Conservation (phyloP, 2,113 vertebrate species). For the Henicopernis longicauda region DNA sequence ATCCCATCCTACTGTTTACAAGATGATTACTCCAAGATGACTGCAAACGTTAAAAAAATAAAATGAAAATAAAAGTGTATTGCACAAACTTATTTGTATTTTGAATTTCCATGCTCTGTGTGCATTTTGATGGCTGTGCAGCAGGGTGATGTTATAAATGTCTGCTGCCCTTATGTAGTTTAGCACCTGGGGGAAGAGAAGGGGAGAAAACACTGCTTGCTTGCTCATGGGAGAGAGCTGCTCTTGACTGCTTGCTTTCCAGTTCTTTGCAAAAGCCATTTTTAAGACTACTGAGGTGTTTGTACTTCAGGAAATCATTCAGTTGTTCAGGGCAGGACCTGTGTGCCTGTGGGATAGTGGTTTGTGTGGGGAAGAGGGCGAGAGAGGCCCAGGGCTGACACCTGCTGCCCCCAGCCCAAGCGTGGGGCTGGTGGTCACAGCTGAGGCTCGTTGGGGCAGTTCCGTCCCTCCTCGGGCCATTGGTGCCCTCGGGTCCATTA, state of each 20-base stretch:
- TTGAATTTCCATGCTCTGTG: background rate
- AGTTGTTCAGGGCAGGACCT: accelerated
- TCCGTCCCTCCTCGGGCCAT: accelerated
- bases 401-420: background rate
- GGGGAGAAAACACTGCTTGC: background rate
- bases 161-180: background rate
- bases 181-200: background rate
- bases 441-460: accelerated
- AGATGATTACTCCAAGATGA: constrained; percentile 76
- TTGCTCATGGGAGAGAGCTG: accelerated
- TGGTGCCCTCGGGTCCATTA: accelerated
- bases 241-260: background rate
- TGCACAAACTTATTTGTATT: constrained; percentile 62
- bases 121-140: background rate
- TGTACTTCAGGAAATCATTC: accelerated
- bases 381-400: background rate
- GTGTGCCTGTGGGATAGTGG: background rate
- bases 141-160: background rate
- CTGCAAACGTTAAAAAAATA: constrained; percentile 78
- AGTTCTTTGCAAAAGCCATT: background rate
- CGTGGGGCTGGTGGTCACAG: background rate
- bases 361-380: background rate
- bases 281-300: background rate
- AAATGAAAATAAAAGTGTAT: constrained; percentile 76
- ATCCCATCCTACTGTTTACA: constrained; percentile 83